Evolutionary conservation across 2,113 vertebrate genomes (phyloP), one percentile per base, ranked within the genome.

Genomic region (Macquaria ambigua): DNA sequence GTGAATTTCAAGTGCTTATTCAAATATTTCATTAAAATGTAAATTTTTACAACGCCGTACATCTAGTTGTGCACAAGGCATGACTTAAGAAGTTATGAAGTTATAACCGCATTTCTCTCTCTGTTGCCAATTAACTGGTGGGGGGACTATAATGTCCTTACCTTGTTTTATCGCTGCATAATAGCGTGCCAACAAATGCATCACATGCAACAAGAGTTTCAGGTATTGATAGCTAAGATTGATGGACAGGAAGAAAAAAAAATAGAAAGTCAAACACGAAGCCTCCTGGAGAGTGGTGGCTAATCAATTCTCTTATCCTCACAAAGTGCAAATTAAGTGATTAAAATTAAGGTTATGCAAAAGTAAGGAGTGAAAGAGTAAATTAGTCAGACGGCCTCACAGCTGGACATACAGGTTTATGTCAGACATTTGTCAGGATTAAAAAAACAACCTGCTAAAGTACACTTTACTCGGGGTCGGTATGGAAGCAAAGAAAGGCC

Each of bases 11-110:
- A 96, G 96, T 93, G 94, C 96, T 96, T 96, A 96, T 95, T 96
- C 96, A 96, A 96, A 96, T 96, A 96, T 96, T 96, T 96, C 96
- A 96, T 96, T 96, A 96, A 96, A 96, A 96, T 96, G 96, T 96
- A 96, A 96, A 96, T 96, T 96, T 93, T 93, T 77, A 95, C 95
- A 94, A 95, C 90, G 87, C 93, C 71, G 84, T 92, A 92, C 87
- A 93, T 94, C 95, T 95, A 83, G 95, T 95, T 96, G 95, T 94
- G 95, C 96, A 96, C 94, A 91, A 95, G 95, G 95, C 96, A 96
- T 96, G 95, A 96, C 95, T 96, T 94, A 94, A 94, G 95, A 95
- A 95, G 95, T 96, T 96, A 95, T 95, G 94, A 96, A 96, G 95
- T 96, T 96, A 94, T 91, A 94, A 94, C 91, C 58, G 92, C 91